A percentile compares a stretch with the other conserved stretches of the same genome.
phyloP scores from a whole-genome alignment of 1,140 invertebrate genomes.

The Archivesica marissinica region DNA sequence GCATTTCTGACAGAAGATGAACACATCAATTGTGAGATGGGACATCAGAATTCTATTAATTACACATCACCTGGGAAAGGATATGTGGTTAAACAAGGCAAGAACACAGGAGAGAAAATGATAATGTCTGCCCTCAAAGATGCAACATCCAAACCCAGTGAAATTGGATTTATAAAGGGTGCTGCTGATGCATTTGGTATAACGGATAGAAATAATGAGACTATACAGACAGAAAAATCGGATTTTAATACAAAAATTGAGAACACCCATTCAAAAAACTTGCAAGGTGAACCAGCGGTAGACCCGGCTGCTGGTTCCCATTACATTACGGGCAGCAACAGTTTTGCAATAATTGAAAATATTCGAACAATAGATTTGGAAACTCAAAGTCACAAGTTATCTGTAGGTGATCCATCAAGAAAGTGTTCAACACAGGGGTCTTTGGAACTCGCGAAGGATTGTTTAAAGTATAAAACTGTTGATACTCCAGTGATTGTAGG shows the following conservation, averaged over 20 bases:
- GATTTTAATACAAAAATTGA: not conserved
- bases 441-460: not conserved
- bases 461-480: not conserved
- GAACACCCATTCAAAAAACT: slow-evolving; percentile 37
- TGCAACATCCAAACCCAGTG: not conserved
- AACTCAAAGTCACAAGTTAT: no score
- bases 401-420: not conserved
- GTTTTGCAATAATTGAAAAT: no score
- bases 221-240: not conserved
- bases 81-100: not conserved
- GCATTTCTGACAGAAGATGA: not conserved
- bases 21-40: slow-evolving; percentile 15
- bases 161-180: not conserved
- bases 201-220: not conserved
- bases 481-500: no score
- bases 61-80: not conserved
- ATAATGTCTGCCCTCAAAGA: not conserved
- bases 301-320: slow-evolving; percentile 25
- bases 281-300: slow-evolving; percentile 32
- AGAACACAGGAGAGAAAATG: not conserved
- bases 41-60: not conserved
- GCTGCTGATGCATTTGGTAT: not conserved
- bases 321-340: not conserved
- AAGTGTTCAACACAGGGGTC: not conserved
- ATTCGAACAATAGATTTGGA: no score